These are phyloP conservation scores for Nemotelus nigrinus DNA, from an alignment of 2,888 invertebrate species.

Conservation along the genomic window DNA sequence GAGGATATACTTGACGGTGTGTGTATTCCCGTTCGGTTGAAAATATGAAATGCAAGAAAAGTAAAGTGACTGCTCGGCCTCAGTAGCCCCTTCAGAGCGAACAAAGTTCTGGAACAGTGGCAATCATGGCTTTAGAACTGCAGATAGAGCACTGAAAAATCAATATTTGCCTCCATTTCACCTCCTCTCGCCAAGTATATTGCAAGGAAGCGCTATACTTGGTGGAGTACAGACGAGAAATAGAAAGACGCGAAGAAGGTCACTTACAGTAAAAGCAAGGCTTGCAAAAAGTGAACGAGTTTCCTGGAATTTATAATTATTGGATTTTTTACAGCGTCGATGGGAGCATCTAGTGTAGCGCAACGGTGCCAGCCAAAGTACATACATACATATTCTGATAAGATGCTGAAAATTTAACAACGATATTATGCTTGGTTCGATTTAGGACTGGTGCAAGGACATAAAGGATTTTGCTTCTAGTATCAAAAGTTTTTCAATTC, in stretches of 20 bases:
- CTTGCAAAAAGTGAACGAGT: constrained; percentile 18
- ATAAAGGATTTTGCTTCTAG: no score
- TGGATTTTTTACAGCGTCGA: constrained; percentile 37
- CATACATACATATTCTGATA: constrained; percentile 32
- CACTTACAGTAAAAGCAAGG: neutral
- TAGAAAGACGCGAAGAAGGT: no score
- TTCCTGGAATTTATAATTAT: constrained; percentile 44
- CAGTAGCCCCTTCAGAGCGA: no score
- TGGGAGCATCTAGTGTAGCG: constrained; percentile 29
- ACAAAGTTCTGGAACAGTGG: neutral
- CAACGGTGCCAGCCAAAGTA: neutral
- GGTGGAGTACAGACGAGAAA: no score
- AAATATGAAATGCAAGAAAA: no score
- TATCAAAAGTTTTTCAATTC: no score
- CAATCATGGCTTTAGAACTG: neutral
- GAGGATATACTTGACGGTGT: neutral
- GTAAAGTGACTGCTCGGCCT: no score
- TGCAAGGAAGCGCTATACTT: neutral
- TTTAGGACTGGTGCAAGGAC: no score
- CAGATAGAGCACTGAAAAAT: constrained; percentile 29
- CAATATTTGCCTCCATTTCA: constrained; percentile 34
- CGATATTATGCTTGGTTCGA: constrained; percentile 19
- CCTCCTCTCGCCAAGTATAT: constrained; percentile 7
- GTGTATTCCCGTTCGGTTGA: no score
- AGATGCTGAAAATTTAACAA: constrained; percentile 28